Conservation (phyloP, 2,797 vertebrate species). For the Acanthurus leucopareius region DNA sequence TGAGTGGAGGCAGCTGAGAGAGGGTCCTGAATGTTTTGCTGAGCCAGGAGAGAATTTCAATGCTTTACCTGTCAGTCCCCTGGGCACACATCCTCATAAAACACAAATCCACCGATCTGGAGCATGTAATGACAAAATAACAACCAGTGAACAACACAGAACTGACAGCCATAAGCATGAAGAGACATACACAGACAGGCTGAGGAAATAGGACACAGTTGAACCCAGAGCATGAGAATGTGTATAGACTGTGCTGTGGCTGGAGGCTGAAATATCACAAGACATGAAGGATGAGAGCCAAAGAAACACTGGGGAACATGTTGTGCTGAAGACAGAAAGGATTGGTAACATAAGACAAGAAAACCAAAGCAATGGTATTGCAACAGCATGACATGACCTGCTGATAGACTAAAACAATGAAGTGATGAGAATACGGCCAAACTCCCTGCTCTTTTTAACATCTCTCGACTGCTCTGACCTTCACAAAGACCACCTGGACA, state of each 20-base stretch:
- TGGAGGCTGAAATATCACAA: constrained; percentile 54
- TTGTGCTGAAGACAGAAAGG: constrained; percentile 40
- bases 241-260: constrained; percentile 52
- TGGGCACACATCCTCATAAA: constrained; percentile 84
- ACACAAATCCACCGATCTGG: constrained; percentile 86
- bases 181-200: constrained; percentile 49
- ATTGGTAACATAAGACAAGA: constrained; percentile 43
- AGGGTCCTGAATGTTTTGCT: constrained; percentile 47
- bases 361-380: constrained; percentile 47
- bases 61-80: constrained; percentile 83
- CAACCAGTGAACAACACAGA: constrained; percentile 76
- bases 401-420: constrained; percentile 45
- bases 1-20: constrained; percentile 30
- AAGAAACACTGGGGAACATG: constrained; percentile 35
- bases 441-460: constrained; percentile 23
- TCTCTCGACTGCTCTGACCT: constrained; percentile 37
- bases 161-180: constrained; percentile 56
- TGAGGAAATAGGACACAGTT: constrained; percentile 48
- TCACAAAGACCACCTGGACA: constrained; percentile 20
- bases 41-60: constrained; percentile 54
- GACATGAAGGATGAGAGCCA: constrained; percentile 40
- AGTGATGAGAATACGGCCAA: constrained; percentile 29
- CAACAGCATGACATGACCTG: constrained; percentile 44
- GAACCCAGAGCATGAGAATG: constrained; percentile 48
- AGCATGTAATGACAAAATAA: constrained; percentile 85